phyloP scores from a whole-genome alignment of 2,888 invertebrate species.

The Limnephilus auricula region DNA sequence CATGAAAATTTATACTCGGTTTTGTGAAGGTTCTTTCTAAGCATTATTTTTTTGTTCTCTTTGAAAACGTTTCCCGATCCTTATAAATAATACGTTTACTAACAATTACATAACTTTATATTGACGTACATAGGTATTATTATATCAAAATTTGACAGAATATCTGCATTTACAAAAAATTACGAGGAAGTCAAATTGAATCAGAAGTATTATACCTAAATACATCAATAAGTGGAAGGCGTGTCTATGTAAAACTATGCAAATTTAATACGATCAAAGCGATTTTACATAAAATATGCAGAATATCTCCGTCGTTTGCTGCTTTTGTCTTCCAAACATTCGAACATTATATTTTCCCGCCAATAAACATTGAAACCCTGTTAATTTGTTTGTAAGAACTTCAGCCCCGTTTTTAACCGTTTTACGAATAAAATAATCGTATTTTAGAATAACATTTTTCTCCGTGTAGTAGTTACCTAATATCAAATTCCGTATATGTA shows the following conservation, averaged over 20 bases:
- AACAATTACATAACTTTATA: no score
- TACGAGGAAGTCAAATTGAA: not conserved
- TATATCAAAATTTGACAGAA: not conserved
- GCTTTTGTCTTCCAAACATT: not conserved
- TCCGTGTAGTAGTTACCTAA: no score
- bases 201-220: not conserved
- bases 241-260: constrained; percentile 7
- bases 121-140: no score
- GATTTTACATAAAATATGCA: constrained; percentile 9
- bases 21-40: not conserved
- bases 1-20: not conserved
- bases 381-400: no score
- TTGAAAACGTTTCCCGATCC: not conserved
- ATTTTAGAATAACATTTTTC: no score
- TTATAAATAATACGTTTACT: no score
- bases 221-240: constrained; percentile 5
- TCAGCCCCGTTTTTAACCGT: no score
- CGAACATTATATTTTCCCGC: no score
- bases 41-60: not conserved
- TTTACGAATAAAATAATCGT: no score
- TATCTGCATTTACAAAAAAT: not conserved
- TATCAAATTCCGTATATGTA: no score
- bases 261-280: not conserved
- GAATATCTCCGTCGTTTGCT: not conserved
- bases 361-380: not conserved